A percentile compares a stretch with the other conserved stretches of the same genome.
These are phyloP conservation scores for Coptotermes formosanus DNA, from an alignment of 1,140 invertebrate genomes.

Conservation along the genomic window DNA sequence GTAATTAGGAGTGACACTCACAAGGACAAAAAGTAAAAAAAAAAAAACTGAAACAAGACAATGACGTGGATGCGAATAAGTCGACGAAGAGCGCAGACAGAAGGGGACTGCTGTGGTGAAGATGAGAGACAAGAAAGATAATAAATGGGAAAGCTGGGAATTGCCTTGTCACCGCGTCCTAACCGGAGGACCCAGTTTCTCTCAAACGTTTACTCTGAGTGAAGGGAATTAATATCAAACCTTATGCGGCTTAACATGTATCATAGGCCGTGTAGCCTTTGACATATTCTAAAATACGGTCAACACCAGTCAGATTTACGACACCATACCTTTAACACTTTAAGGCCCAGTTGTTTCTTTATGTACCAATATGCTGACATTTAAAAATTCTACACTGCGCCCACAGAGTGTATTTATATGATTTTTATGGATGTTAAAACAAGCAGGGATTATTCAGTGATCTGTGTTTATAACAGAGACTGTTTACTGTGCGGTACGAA, in stretches of 20 bases:
- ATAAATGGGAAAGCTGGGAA: neutral
- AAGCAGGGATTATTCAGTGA: no score
- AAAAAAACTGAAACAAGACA: conserved; percentile 4
- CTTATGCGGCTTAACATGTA: neutral
- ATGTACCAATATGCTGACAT: no score
- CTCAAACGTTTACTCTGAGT: neutral
- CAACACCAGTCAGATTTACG: no score
- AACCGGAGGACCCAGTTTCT: neutral
- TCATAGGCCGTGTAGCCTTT: no score
- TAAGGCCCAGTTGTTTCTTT: no score
- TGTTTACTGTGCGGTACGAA: no score
- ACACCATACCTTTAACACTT: no score
- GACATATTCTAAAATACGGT: no score
- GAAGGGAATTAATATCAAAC: neutral
- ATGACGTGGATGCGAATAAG: conserved; percentile 14
- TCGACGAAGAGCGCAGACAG: neutral
- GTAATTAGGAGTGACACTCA: conserved; percentile 10
- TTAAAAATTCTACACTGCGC: no score
- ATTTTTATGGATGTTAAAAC: no score
- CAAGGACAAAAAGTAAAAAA: conserved; percentile 16
- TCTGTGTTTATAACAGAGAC: no score
- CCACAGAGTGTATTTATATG: no score
- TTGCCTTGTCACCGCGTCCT: neutral
- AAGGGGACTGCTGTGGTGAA: neutral
- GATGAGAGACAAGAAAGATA: conserved; percentile 1